These are phyloP conservation scores for Amphimedon queenslandica DNA, from an alignment of 37 sponge, comb jelly and placozoan genomes.

Conservation along the genomic window DNA sequence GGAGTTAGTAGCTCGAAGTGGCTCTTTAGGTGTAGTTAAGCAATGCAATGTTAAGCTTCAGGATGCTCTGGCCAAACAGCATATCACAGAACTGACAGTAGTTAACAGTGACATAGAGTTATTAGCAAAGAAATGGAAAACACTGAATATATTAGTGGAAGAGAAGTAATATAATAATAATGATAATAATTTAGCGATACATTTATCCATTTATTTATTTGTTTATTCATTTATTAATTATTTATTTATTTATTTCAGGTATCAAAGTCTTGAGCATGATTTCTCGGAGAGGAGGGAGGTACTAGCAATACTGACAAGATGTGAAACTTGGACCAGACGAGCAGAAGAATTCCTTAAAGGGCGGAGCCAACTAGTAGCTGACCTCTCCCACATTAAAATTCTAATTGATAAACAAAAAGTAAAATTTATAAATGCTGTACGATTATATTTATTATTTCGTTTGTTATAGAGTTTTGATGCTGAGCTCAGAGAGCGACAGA, in stretches of 20 bases:
- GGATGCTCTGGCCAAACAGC: background rate
- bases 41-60: background rate
- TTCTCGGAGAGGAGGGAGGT: conserved; percentile 56
- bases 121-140: conserved; percentile 18
- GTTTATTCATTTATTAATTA: background rate
- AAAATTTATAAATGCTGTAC: background rate
- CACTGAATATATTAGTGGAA: conserved; percentile 14
- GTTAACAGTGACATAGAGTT: conserved; percentile 15
- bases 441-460: background rate
- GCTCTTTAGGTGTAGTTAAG: conserved; percentile 11
- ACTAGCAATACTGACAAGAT: conserved; percentile 28
- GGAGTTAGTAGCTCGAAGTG: conserved; percentile 21
- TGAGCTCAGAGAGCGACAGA: background rate
- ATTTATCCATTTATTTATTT: background rate
- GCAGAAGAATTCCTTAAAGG: conserved; percentile 34
- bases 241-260: conserved; percentile 23
- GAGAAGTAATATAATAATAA: no score
- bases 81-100: background rate
- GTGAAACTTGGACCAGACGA: conserved; percentile 44
- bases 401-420: conserved; percentile 22
- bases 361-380: conserved; percentile 34
- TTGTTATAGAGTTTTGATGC: background rate
- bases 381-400: conserved; percentile 6
- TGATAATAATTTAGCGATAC: no score
- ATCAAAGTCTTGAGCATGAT: conserved; percentile 30